These are phyloP conservation scores for Copsychus sechellarum DNA, from an alignment of 2,113 vertebrate genomes.

Conservation along the genomic window DNA sequence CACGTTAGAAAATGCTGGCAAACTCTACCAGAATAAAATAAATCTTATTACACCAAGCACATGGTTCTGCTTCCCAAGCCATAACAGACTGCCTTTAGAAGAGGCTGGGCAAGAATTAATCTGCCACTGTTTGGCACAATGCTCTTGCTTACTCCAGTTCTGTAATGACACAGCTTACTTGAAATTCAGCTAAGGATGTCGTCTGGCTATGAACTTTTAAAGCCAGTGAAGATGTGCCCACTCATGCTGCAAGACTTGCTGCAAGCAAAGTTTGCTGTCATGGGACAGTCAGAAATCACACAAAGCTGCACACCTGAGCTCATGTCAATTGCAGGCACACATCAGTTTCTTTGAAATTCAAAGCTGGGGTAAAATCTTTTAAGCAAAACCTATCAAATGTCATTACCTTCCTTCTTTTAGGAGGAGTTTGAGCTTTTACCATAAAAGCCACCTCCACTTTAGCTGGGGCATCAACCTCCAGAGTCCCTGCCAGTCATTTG, in stretches of 20 bases:
- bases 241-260: background rate
- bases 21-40: background rate
- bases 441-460: background rate
- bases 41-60: background rate
- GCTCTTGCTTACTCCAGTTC: background rate
- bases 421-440: background rate
- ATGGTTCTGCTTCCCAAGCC: background rate
- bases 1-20: background rate
- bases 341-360: background rate
- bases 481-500: fast-evolving
- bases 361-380: background rate
- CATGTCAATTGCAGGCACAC: fast-evolving
- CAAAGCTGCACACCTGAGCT: background rate
- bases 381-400: background rate
- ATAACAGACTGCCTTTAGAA: fast-evolving
- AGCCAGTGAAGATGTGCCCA: background rate
- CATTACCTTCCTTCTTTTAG: background rate
- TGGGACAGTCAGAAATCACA: fast-evolving
- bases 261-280: fast-evolving
- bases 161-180: fast-evolving
- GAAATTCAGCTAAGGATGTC: background rate
- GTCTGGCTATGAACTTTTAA: background rate
- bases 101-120: background rate
- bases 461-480: too few species aligned
- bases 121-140: background rate